These are phyloP conservation scores for Drosophila willistoni DNA, from an alignment of 1,140 invertebrate genomes.

Conservation along the genomic window DNA sequence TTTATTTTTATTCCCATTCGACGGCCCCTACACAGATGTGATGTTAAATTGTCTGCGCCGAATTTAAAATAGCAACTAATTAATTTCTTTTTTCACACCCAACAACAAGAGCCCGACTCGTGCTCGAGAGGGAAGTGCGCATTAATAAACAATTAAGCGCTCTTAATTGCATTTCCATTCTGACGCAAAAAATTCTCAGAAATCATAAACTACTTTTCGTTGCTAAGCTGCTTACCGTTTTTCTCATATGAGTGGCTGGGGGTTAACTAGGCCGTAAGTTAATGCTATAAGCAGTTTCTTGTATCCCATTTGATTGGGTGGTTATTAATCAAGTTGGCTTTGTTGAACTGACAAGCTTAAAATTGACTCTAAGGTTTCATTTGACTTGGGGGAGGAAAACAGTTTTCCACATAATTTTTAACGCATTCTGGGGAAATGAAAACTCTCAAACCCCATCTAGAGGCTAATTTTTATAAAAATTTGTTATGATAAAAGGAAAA, in stretches of 20 bases:
- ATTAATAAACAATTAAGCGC: constrained; percentile 78
- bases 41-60: constrained; percentile 73
- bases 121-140: constrained; percentile 55
- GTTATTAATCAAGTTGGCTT: constrained; percentile 6
- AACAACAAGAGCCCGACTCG: not conserved
- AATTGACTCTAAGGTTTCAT: no score
- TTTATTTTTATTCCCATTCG: constrained; percentile 55
- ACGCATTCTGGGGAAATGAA: no score
- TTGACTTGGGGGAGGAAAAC: no score
- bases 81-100: constrained; percentile 76
- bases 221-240: constrained; percentile 49
- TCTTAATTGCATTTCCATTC: constrained; percentile 66
- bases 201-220: constrained; percentile 44
- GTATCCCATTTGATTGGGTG: not conserved
- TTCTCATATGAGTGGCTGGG: not conserved
- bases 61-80: constrained; percentile 78
- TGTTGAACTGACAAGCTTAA: not conserved
- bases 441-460: no score
- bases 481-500: no score
- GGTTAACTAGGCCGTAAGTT: not conserved
- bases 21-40: constrained; percentile 16
- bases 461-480: no score
- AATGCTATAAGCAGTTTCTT: not conserved
- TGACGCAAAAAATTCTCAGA: constrained; percentile 36
- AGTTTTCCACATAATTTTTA: no score